Evolutionary conservation across 2,888 invertebrate genomes (phyloP).

Genomic region (Mamestra brassicae): DNA sequence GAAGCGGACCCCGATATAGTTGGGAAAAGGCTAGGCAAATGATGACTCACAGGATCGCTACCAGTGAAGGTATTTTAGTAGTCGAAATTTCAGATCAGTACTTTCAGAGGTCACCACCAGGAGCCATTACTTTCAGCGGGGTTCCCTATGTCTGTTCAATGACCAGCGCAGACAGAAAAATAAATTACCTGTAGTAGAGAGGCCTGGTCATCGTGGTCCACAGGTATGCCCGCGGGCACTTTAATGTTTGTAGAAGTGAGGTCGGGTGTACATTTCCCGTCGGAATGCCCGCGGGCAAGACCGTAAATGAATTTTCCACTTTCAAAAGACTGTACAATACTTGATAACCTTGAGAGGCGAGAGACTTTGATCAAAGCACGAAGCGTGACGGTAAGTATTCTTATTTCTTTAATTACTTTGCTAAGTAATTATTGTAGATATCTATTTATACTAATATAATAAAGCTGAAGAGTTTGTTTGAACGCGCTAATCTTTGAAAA

Average conservation of each 20-base stretch:
- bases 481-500: no score
- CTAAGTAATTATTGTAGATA: background rate
- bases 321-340: background rate
- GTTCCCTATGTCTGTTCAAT: background rate
- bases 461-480: no score
- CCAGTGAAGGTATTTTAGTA: no score
- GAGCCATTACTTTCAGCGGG: no score
- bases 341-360: slow-evolving; percentile 2
- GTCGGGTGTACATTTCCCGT: background rate
- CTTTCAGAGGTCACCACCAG: no score
- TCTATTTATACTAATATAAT: no score
- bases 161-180: background rate
- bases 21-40: no score
- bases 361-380: background rate
- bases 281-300: background rate
- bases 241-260: background rate
- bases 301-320: background rate
- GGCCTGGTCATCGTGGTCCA: background rate
- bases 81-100: no score
- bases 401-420: slow-evolving; percentile 23
- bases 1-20: no score
- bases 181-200: background rate
- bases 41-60: no score
- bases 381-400: background rate
- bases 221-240: background rate